Percentiles rank a stretch among this genome's conserved stretches.
Conservation (phyloP, 2,113 vertebrate species). For the Catharus fuscescens region DNA sequence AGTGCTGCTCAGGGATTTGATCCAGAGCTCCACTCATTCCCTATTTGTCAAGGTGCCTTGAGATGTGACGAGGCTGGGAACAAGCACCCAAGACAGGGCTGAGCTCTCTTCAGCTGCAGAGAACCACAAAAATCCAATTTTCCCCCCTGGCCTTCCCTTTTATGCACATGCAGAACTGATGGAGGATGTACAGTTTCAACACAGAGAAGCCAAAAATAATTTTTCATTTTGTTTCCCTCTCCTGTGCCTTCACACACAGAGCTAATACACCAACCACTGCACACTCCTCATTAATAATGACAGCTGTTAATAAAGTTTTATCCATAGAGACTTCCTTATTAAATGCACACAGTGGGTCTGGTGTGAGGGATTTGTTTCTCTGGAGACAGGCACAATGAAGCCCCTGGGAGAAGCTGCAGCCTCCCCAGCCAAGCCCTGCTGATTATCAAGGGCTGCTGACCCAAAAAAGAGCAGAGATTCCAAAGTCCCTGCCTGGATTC, state of each 20-base stretch:
- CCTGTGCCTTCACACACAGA: not conserved
- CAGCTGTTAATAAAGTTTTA: not conserved
- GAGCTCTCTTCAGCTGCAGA: not conserved
- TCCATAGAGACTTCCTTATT: not conserved
- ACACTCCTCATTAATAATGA: not conserved
- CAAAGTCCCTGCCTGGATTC: not conserved
- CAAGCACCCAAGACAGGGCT: accelerated
- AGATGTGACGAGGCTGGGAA: not conserved
- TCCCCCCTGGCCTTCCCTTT: not conserved
- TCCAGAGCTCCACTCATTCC: not conserved
- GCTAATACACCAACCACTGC: accelerated
- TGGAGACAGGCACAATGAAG: not conserved
- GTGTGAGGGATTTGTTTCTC: not conserved
- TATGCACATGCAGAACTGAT: not conserved
- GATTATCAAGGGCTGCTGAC: not conserved
- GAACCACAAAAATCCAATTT: not conserved
- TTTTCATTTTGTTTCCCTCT: not conserved
- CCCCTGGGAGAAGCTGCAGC: accelerated
- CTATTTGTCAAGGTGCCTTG: not conserved
- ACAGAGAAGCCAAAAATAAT: not conserved
- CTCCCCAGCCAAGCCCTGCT: accelerated
- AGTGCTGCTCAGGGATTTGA: not conserved
- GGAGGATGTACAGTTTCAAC: not conserved
- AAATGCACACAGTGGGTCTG: not conserved
- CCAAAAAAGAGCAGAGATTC: not conserved